Conservation (phyloP, 2,113 vertebrate genomes). For the Mastomys coucha region DNA sequence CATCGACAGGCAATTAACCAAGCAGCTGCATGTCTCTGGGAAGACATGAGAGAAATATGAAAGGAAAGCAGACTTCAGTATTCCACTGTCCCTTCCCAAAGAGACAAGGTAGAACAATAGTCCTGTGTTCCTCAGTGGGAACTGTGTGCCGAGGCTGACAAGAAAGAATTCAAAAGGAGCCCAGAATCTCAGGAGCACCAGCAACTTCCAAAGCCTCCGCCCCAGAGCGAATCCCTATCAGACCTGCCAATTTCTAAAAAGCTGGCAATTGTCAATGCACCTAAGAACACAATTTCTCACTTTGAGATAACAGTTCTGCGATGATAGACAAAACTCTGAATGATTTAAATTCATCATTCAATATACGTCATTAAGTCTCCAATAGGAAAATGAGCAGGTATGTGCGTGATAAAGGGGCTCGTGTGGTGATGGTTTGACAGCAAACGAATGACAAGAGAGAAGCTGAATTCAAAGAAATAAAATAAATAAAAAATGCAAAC, state of each 20-base stretch:
- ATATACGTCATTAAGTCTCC: neutral
- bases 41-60: conserved; percentile 69
- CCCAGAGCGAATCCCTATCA: neutral
- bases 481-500: conserved; percentile 18
- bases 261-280: conserved; percentile 9
- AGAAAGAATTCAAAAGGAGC: conserved; percentile 21
- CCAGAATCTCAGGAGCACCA: neutral
- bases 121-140: neutral
- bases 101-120: neutral
- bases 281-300: conserved; percentile 34
- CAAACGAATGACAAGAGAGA: neutral
- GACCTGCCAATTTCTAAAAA: neutral
- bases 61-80: conserved; percentile 53
- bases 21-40: conserved; percentile 72
- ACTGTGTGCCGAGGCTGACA: neutral
- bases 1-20: conserved; percentile 80
- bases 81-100: conserved; percentile 45
- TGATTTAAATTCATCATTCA: conserved; percentile 39
- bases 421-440: conserved; percentile 54
- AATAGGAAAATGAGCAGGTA: neutral
- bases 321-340: conserved; percentile 50
- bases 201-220: neutral
- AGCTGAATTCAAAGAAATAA: neutral
- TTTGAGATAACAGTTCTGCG: conserved; percentile 40
- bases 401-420: conserved; percentile 1